These are phyloP conservation scores for Thripadectes ignobilis DNA, from an alignment of 2,797 vertebrate genomes.

Conservation along the genomic window DNA sequence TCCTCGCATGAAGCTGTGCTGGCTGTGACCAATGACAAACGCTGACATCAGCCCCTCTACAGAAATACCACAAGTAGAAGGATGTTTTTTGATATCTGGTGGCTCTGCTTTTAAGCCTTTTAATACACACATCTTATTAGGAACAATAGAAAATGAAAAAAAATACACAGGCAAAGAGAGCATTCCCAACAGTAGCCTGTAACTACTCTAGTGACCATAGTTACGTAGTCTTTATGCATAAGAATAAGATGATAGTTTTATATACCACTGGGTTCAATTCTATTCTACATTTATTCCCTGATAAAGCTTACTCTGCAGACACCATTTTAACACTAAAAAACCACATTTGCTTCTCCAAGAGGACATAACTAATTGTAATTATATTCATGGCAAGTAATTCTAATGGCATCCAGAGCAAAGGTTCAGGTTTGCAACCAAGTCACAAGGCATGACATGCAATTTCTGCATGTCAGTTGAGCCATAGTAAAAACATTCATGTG, in stretches of 20 bases:
- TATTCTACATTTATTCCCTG: not conserved
- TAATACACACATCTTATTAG: not conserved
- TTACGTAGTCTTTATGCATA: not conserved
- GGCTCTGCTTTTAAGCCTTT: not conserved
- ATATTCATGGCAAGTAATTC: not conserved
- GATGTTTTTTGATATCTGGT: not conserved
- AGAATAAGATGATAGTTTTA: not conserved
- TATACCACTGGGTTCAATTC: not conserved
- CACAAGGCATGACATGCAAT: not conserved
- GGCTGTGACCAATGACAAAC: not conserved
- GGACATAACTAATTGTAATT: not conserved
- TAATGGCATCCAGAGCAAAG: not conserved
- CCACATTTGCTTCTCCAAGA: not conserved
- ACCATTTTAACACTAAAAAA: not conserved
- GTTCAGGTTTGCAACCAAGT: not conserved
- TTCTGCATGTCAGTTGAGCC: not conserved
- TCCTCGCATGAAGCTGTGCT: not conserved
- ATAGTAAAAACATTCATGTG: not conserved
- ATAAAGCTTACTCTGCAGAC: not conserved
- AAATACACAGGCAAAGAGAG: not conserved
- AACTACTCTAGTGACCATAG: not conserved
- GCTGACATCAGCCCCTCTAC: not conserved
- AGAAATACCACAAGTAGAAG: not conserved
- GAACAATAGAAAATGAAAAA: not conserved
- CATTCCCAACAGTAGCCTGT: not conserved